Evolutionary conservation across 2,888 invertebrate species (phyloP), one percentile per base, ranked within the genome.

Genomic region (Leucozona laternaria): DNA sequence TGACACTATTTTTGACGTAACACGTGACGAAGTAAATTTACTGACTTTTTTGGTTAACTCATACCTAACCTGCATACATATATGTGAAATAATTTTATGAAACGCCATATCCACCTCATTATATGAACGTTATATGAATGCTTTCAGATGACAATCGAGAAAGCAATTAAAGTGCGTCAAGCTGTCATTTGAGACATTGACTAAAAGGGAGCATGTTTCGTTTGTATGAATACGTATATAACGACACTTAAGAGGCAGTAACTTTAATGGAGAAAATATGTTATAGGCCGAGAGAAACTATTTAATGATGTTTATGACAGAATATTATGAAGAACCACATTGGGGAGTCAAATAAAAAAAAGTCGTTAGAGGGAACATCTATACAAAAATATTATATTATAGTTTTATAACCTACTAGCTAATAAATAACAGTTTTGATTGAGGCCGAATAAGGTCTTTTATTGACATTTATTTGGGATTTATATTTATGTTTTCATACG

Each of bases 151-250:
- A 68, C 57, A 75, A 72, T 43, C 77, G 66, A 60, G 60, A 60
- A 80, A 73, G 72, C 80, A 85, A 80, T 84, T 84, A 73, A 60
- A 60, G 55, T 45, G 28, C 72, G 72, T 80, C 85, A 80, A 77
- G 80, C 80, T 85, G 80, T 80, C 79, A 79, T 75, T 84, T 55
- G 75, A 53, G 79, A 58, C 80, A 77, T 40, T 70, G 53, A 82
- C 70, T 57, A 45, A 72, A 64, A 57, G 55, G 79, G 31, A 70
- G 77, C 77, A 68, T 76, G 73, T 80, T 78, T 64, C 80, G 43
- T 85, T 68, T 80, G 43, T 77, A 73, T 80, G n/a, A n/a, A n/a
- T n/a, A n/a, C n/a, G n/a, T n/a, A 78, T 85, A 77, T 85, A 80
- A 78, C 73, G 77, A 68, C 72, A 72, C 68, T 80, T 77, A 85